These are phyloP conservation scores for Grus americana DNA, from an alignment of 2,113 vertebrate genomes.

Conservation along the genomic window DNA sequence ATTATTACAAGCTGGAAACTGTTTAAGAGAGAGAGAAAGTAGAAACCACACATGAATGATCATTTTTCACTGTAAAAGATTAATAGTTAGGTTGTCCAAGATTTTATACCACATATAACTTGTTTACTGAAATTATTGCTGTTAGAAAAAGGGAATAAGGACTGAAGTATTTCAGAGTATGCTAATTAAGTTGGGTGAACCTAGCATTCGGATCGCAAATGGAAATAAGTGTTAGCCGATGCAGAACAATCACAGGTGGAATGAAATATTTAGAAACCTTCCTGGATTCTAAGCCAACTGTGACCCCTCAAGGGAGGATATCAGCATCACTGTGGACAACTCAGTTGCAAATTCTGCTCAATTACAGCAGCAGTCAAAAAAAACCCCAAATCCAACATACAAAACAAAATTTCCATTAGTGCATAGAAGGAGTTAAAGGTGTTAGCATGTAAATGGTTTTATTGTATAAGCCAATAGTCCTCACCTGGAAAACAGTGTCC, in stretches of 20 bases:
- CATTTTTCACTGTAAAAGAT: not conserved
- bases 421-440: not conserved
- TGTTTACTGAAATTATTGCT: not conserved
- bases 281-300: not conserved
- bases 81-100: not conserved
- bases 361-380: not conserved
- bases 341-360: not conserved
- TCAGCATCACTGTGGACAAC: not conserved
- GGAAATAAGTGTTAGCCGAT: not conserved
- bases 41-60: not conserved
- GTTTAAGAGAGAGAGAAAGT: not conserved
- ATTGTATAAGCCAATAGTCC: not conserved
- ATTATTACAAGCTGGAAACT: not conserved
- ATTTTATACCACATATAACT: not conserved
- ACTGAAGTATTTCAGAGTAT: not conserved
- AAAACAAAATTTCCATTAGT: not conserved
- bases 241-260: not conserved
- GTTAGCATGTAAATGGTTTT: not conserved
- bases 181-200: not conserved
- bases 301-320: not conserved
- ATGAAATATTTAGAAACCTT: not conserved
- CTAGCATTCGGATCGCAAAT: accelerated
- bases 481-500: not conserved
- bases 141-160: not conserved
- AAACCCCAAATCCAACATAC: not conserved